These are phyloP conservation scores for Myoxocephalus aenaeus DNA, from an alignment of 2,797 vertebrate species.

Conservation along the genomic window DNA sequence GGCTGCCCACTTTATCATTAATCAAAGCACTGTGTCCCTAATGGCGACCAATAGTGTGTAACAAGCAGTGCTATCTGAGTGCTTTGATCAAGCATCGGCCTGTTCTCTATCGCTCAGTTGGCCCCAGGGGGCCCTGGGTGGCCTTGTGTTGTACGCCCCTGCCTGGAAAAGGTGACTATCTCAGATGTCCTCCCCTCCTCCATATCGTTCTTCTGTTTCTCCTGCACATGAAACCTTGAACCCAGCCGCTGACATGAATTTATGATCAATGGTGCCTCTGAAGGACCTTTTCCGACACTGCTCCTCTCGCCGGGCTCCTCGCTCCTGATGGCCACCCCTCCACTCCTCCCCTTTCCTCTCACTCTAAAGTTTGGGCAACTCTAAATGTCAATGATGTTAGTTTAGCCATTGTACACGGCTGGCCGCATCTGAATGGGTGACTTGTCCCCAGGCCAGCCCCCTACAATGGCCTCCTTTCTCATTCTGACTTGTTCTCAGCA, in stretches of 20 bases:
- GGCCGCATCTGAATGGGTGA: constrained; percentile 90
- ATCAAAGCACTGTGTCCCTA: constrained; percentile 66
- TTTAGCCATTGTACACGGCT: constrained; percentile 96
- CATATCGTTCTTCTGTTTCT: constrained; percentile 22
- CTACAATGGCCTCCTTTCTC: constrained; percentile 87
- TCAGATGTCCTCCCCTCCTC: constrained; percentile 64
- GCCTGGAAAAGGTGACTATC: constrained; percentile 59
- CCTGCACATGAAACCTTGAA: constrained; percentile 70
- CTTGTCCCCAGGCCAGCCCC: constrained; percentile 90
- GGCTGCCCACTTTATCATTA: constrained; percentile 60
- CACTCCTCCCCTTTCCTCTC: constrained; percentile 74
- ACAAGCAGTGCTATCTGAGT: constrained; percentile 60
- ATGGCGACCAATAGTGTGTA: constrained; percentile 47
- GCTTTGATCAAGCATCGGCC: constrained; percentile 72
- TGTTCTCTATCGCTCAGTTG: constrained; percentile 59
- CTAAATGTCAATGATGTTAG: constrained; percentile 92
- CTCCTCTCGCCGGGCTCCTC: constrained; percentile 61
- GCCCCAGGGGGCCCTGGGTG: constrained; percentile 53
- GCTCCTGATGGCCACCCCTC: constrained; percentile 33
- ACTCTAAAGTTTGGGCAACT: constrained; percentile 81
- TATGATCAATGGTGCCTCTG: constrained; percentile 80
- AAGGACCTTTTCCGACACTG: constrained; percentile 71
- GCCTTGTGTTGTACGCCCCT: constrained; percentile 23
- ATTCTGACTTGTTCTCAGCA: constrained; percentile 84
- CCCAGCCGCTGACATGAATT: constrained; percentile 76